Evolutionary conservation across 2,888 invertebrate genomes (phyloP).

Genomic region (Dasypogon diadema): DNA sequence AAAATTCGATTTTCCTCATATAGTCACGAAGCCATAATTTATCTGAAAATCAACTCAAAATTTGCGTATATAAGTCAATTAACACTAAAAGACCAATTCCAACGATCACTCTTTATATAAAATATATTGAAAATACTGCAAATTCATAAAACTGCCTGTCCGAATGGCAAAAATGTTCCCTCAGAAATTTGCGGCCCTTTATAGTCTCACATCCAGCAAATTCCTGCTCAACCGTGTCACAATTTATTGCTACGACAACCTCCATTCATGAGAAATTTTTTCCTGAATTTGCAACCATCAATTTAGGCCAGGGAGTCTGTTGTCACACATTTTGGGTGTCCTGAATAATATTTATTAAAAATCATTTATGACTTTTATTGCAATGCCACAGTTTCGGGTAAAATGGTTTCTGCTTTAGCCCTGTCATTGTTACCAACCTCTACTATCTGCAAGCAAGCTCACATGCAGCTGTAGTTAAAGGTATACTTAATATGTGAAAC

Average conservation of each 20-base stretch:
- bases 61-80: background rate
- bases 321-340: slow-evolving; percentile 26
- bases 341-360: slow-evolving; percentile 40
- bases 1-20: no score
- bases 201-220: slow-evolving; percentile 12
- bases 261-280: slow-evolving; percentile 2
- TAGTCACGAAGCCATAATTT: no score
- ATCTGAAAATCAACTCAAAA: slow-evolving; percentile 31
- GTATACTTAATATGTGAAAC: background rate
- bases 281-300: slow-evolving; percentile 19
- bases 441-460: no score
- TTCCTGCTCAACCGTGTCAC: slow-evolving; percentile 2
- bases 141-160: slow-evolving; percentile 24
- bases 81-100: slow-evolving; percentile 10
- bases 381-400: slow-evolving; percentile 13
- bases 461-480: background rate
- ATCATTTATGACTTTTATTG: slow-evolving; percentile 45
- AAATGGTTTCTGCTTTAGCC: background rate
- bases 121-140: slow-evolving; percentile 15
- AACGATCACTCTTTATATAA: background rate
- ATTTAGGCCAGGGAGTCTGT: slow-evolving; percentile 15
- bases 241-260: background rate
- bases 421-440: no score
- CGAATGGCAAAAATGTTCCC: slow-evolving; percentile 19
- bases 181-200: slow-evolving; percentile 11